Base-by-base conservation (phyloP, 2,888 invertebrate genomes). In the Nemoura dubitans region DNA sequence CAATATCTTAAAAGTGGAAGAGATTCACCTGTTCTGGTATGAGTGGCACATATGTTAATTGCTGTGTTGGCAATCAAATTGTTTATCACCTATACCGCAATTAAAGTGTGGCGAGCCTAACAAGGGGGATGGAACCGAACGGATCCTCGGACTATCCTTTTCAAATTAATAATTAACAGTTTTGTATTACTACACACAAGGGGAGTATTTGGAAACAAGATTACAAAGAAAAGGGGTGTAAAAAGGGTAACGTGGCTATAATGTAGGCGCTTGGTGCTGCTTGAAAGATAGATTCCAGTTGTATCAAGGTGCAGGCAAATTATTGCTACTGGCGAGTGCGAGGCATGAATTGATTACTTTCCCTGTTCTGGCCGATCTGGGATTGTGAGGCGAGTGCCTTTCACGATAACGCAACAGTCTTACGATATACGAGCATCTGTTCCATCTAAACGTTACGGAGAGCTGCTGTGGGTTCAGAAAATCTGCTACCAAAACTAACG, bases 151-250 rank as follows among this genome's bases (percentile, higher is more conserved):
- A 14, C 6, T 59, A 59, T 59, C 59, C 59, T 59, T 59, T 59
- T 59, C 59, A 59, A 59, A 59, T 59, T 59, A 59, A 21, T 59
- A 59, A 59, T 59, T n/a, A n/a, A n/a, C n/a, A n/a, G n/a, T 59
- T 59, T 21, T 16, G 14, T 59, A 21, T 21, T 16, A 14, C 16
- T 16, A 59, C 59, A 59, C 59, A 59, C 59, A 59, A 59, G 59
- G 59, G 59, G 59, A 59, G 59, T 16, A 21, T 7, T 59, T 59
- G 21, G 14, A 59, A 59, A 59, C 59, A 21, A 21, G 21, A 59
- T 59, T 21, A 59, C 59, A 59, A 10, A 10, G 59, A 21, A 59
- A 59, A 59, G 59, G 59, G 10, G 10, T n/a, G 36, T 59, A 21
- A 59, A 59, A 59, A 16, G 21, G 14, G 59, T 21, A 21, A 2